phyloP scores from a whole-genome alignment of 2,113 vertebrate species.

The Nibea coibor region DNA sequence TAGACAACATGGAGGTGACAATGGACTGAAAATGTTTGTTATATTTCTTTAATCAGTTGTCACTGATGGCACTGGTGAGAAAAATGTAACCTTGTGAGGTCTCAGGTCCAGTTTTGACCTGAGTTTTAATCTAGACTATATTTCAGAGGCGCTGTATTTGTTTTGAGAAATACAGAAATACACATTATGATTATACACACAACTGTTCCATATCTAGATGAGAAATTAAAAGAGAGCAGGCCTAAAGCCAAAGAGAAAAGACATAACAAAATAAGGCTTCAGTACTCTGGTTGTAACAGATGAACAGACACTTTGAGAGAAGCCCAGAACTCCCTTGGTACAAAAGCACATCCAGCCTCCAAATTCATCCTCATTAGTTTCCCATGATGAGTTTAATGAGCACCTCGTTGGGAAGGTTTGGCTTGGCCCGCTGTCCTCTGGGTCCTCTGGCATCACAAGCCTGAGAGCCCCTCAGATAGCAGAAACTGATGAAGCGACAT shows the following conservation, averaged over 20 bases:
- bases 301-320: slow-evolving; percentile 56
- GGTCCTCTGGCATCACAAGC: slow-evolving; percentile 57
- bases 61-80: too few species aligned
- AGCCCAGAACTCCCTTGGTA: slow-evolving; percentile 50
- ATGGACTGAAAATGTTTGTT: too few species aligned
- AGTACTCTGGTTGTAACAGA: slow-evolving; percentile 50
- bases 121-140: not conserved
- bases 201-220: slow-evolving; percentile 27
- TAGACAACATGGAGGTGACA: too few species aligned
- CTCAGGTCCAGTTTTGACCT: not conserved
- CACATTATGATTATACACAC: not conserved
- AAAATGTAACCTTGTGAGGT: not conserved
- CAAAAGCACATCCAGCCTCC: slow-evolving; percentile 56
- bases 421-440: slow-evolving; percentile 62
- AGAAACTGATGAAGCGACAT: slow-evolving; percentile 49
- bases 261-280: slow-evolving; percentile 4
- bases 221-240: slow-evolving; percentile 20
- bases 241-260: slow-evolving; percentile 17
- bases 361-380: slow-evolving; percentile 77
- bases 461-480: slow-evolving; percentile 40
- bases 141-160: not conserved
- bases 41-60: too few species aligned
- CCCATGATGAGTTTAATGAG: slow-evolving; percentile 76
- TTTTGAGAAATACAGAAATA: not conserved
- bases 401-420: slow-evolving; percentile 58